A percentile compares a stretch with the other conserved stretches of the same genome.
Evolutionary conservation across 2,888 invertebrate species (phyloP).

Genomic region (Athalia circularis): DNA sequence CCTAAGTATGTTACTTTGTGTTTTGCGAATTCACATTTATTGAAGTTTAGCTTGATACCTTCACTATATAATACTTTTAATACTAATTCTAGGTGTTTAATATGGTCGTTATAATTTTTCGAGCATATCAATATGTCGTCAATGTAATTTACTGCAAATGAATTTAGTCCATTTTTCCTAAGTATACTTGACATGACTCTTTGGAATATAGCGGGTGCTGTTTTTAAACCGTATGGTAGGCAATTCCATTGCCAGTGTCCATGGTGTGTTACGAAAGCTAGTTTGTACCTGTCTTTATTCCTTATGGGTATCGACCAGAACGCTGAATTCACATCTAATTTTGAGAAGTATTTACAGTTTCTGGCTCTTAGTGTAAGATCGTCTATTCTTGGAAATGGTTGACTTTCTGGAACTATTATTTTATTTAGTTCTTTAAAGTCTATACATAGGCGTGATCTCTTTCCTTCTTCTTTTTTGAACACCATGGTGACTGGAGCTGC

Average conservation of each 20-base stretch:
- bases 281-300: slow-evolving; percentile 53
- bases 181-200: slow-evolving; percentile 12
- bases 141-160: slow-evolving; percentile 26
- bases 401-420: slow-evolving; percentile 51
- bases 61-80: slow-evolving; percentile 45
- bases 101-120: slow-evolving; percentile 51
- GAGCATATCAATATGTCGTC: slow-evolving; percentile 49
- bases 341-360: slow-evolving; percentile 50
- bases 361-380: slow-evolving; percentile 48
- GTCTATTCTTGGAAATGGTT: slow-evolving; percentile 52
- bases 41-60: slow-evolving; percentile 45
- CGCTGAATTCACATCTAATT: slow-evolving; percentile 31
- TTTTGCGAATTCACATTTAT: slow-evolving; percentile 42
- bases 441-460: slow-evolving; percentile 62
- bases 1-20: slow-evolving; percentile 39
- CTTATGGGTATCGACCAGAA: slow-evolving; percentile 39
- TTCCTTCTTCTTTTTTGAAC: slow-evolving; percentile 59
- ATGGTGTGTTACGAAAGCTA: slow-evolving; percentile 55
- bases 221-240: slow-evolving; percentile 55
- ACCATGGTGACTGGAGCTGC: slow-evolving; percentile 58
- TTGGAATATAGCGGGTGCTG: slow-evolving; percentile 54
- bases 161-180: slow-evolving; percentile 1
- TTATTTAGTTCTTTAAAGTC: slow-evolving; percentile 60
- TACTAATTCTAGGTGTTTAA: slow-evolving; percentile 48
- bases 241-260: slow-evolving; percentile 56